Evolutionary conservation across 1,140 invertebrate species (phyloP).

Genomic region (Lasioglossum albipes): DNA sequence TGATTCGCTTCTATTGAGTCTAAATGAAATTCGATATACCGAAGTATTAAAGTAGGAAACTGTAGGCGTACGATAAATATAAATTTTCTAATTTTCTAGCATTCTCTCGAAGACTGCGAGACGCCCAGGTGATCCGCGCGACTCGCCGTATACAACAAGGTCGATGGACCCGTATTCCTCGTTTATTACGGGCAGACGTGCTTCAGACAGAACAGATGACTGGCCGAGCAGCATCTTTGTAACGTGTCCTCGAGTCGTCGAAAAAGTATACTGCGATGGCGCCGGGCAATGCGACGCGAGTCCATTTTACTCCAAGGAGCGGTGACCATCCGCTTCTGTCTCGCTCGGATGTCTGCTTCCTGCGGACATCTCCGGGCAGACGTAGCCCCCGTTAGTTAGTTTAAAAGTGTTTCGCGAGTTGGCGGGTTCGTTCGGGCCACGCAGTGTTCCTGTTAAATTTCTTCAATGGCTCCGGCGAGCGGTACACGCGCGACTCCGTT

Average conservation of each 20-base stretch:
- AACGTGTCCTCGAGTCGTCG: conserved; percentile 16
- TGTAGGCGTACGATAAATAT: too few relatives aligned
- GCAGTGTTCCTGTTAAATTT: conserved; percentile 59
- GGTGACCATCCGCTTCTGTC: conserved; percentile 14
- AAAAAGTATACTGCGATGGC: conserved; percentile 38
- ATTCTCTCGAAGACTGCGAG: too few relatives aligned
- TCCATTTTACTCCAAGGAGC: conserved; percentile 24
- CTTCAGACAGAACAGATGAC: conserved; percentile 14
- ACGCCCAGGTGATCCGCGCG: too few relatives aligned
- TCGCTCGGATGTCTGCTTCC: conserved; percentile 27
- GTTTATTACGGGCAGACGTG: neutral
- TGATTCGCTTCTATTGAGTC: too few relatives aligned
- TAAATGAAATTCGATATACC: too few relatives aligned
- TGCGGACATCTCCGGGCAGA: conserved; percentile 44
- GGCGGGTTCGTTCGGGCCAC: conserved; percentile 37
- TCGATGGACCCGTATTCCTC: neutral
- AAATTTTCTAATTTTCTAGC: too few relatives aligned
- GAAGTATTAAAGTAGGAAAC: too few relatives aligned
- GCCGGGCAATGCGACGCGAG: conserved; percentile 42
- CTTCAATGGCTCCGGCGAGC: conserved; percentile 52
- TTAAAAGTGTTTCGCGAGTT: conserved; percentile 61
- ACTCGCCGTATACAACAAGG: too few relatives aligned
- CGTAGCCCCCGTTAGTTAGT: conserved; percentile 51
- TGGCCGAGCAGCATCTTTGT: neutral
- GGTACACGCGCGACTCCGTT: conserved; percentile 18